phyloP scores from a whole-genome alignment of 2,797 vertebrate species.

The Microtus agrestis region DNA sequence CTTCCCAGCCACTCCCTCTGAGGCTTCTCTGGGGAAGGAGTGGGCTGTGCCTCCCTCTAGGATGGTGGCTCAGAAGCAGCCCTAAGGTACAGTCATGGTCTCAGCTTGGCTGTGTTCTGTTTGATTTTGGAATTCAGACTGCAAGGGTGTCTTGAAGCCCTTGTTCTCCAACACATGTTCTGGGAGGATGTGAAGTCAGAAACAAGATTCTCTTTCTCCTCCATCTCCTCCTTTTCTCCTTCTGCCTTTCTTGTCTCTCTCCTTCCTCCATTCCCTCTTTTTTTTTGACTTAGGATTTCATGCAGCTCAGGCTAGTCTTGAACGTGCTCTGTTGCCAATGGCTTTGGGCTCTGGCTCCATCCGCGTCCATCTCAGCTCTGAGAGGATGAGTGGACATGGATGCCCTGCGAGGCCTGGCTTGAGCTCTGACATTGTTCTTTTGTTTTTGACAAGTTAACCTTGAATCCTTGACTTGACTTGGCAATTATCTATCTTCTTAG shows the following conservation, averaged over 20 bases:
- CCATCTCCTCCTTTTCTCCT: not conserved
- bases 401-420: not conserved
- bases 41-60: not conserved
- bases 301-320: not conserved
- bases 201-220: not conserved
- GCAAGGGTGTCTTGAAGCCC: not conserved
- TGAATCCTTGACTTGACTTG: not conserved
- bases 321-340: not conserved
- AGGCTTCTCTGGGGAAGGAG: not conserved
- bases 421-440: not conserved
- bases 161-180: not conserved
- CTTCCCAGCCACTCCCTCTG: not conserved
- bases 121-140: not conserved
- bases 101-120: not conserved
- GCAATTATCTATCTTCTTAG: not conserved
- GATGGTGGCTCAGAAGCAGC: not conserved
- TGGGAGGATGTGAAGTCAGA: not conserved
- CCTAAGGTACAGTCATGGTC: not conserved
- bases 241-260: too few relatives aligned
- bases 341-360: not conserved
- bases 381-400: not conserved
- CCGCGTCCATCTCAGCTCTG: not conserved
- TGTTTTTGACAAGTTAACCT: not conserved
- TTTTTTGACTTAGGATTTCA: not conserved
- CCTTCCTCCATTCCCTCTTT: not conserved